A percentile compares a stretch with the other conserved stretches of the same genome.
Evolutionary conservation across 2,797 vertebrate genomes (phyloP).

Genomic region (Sarcophilus harrisii): DNA sequence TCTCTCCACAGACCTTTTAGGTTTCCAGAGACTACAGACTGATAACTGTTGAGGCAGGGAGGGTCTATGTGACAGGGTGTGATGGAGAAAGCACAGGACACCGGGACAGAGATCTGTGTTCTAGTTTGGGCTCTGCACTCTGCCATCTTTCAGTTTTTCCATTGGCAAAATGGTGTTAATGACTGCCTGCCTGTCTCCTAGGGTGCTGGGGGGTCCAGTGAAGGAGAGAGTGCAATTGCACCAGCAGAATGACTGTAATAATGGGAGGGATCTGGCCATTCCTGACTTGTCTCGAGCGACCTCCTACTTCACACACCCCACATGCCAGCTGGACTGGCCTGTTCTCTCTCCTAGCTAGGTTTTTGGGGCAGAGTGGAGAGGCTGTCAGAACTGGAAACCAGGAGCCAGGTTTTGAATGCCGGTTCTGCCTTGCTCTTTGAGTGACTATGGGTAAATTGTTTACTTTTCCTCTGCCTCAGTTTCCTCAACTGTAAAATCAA

Average conservation of each 20-base stretch:
- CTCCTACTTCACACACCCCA: not conserved
- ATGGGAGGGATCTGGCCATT: not conserved
- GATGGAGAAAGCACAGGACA: not conserved
- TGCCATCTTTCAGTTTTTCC: not conserved
- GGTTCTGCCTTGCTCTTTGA: not conserved
- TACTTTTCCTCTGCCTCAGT: not conserved
- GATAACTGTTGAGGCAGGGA: not conserved
- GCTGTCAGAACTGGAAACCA: not conserved
- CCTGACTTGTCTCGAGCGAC: not conserved
- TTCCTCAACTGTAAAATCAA: not conserved
- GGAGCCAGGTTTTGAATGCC: not conserved
- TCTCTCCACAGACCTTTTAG: not conserved
- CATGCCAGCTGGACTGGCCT: not conserved
- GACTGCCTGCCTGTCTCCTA: not conserved
- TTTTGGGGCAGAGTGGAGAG: not conserved
- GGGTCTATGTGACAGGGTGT: not conserved
- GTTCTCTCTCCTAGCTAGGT: not conserved
- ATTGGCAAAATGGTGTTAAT: not conserved
- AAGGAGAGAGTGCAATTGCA: not conserved
- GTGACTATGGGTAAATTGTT: not conserved
- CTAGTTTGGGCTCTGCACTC: not conserved
- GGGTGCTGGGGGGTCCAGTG: not conserved
- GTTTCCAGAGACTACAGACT: not conserved
- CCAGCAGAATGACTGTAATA: not conserved
- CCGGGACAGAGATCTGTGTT: not conserved